Evolutionary conservation across 1,140 invertebrate species (phyloP).

Genomic region (Saxidomus purpurata): DNA sequence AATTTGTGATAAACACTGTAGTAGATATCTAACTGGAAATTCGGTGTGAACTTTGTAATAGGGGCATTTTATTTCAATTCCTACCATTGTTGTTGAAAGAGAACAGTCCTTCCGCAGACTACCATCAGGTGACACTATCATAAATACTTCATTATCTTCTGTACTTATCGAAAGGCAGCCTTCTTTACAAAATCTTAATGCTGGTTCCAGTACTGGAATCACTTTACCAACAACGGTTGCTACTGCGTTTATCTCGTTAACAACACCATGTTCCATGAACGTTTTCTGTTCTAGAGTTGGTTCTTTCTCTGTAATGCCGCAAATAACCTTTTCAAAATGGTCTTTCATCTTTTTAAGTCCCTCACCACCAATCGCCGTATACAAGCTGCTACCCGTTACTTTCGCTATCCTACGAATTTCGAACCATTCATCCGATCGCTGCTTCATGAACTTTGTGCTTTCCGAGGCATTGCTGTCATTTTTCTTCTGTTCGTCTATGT

Average conservation of each 20-base stretch:
- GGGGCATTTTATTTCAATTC: conserved; percentile 66
- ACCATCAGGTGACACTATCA: conserved; percentile 62
- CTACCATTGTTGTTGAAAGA: conserved; percentile 5
- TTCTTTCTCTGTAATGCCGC: conserved; percentile 33
- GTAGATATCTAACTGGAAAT: conserved; percentile 2
- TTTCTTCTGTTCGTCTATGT: neutral
- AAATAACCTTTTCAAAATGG: conserved; percentile 64
- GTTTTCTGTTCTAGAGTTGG: neutral
- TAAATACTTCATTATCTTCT: neutral
- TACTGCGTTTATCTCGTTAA: conserved; percentile 55
- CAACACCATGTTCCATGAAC: conserved; percentile 48
- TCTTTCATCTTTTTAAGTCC: conserved; percentile 41
- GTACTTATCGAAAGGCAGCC: conserved; percentile 12
- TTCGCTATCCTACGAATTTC: conserved; percentile 40
- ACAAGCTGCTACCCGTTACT: conserved; percentile 59
- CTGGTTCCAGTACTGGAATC: conserved; percentile 42
- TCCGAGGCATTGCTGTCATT: too few species aligned
- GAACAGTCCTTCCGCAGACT: conserved; percentile 19
- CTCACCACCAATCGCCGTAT: conserved; percentile 40
- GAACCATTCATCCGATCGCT: conserved; percentile 60
- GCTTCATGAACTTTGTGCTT: conserved; percentile 38
- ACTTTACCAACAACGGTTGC: conserved; percentile 53
- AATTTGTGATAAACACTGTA: conserved; percentile 19
- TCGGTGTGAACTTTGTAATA: neutral
- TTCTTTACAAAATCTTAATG: conserved; percentile 56